phyloP scores from a whole-genome alignment of 2,113 vertebrate species.

The Genyomyrus donnyi region DNA sequence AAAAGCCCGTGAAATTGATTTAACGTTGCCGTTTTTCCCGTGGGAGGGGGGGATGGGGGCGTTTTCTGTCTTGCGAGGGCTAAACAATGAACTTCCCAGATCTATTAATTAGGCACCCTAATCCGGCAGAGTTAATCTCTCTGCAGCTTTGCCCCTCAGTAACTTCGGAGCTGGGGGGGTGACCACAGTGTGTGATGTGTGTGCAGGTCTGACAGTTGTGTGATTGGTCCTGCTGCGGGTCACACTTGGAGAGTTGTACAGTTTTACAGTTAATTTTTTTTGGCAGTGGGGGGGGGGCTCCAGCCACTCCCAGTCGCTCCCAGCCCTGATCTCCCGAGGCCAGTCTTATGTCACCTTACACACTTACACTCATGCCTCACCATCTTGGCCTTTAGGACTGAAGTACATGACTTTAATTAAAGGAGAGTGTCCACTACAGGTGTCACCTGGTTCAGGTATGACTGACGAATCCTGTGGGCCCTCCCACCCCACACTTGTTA shows the following conservation, averaged over 20 bases:
- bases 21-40: conserved; percentile 73
- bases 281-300: too few species aligned
- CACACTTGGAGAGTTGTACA: not conserved
- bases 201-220: not conserved
- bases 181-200: conserved; percentile 23
- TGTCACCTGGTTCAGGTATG: not conserved
- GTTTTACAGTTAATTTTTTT: too few species aligned
- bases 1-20: conserved; percentile 82
- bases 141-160: conserved; percentile 62
- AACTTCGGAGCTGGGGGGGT: conserved; percentile 62
- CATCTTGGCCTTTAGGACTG: not conserved
- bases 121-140: conserved; percentile 71
- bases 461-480: not conserved
- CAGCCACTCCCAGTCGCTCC: not conserved
- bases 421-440: not conserved
- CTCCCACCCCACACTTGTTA: not conserved
- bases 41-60: conserved; percentile 45
- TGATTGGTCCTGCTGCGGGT: not conserved
- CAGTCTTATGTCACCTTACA: not conserved
- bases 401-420: not conserved
- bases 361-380: not conserved
- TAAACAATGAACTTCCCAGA: conserved; percentile 70
- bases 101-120: conserved; percentile 74
- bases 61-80: conserved; percentile 58
- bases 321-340: not conserved